These are phyloP conservation scores for Apomyelois bistriatella DNA, from an alignment of 2,888 invertebrate genomes.

Conservation along the genomic window DNA sequence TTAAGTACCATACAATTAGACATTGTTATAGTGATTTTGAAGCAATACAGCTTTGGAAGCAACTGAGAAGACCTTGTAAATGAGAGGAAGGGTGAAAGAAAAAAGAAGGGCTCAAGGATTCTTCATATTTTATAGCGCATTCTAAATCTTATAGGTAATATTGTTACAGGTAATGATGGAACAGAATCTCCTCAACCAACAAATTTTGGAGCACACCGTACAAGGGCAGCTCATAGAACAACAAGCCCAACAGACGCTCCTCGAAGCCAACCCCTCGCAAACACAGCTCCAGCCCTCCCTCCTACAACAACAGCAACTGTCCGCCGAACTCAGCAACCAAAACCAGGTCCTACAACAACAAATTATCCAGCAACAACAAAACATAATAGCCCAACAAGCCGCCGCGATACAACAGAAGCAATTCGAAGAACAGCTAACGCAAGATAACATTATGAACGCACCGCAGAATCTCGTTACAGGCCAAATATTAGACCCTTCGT, in stretches of 20 bases:
- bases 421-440: conserved; percentile 59
- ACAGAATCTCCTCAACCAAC: conserved; percentile 71
- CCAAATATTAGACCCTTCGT: conserved; percentile 71
- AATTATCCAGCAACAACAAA: conserved; percentile 72
- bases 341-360: conserved; percentile 78
- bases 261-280: conserved; percentile 50
- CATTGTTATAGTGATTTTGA: too few species aligned
- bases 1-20: too few species aligned
- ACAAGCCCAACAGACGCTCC: conserved; percentile 48
- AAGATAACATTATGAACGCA: conserved; percentile 55
- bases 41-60: too few species aligned
- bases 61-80: too few species aligned
- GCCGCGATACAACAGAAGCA: conserved; percentile 73
- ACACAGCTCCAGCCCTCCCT: conserved; percentile 52
- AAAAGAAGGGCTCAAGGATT: too few species aligned
- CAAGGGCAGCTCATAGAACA: conserved; percentile 63
- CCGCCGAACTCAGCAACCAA: conserved; percentile 63
- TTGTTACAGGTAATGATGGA: conserved; percentile 60
- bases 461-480: conserved; percentile 62
- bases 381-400: conserved; percentile 68
- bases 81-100: too few species aligned
- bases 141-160: too few species aligned
- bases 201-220: conserved; percentile 62
- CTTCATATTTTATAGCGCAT: too few species aligned
- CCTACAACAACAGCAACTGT: conserved; percentile 59